These are phyloP conservation scores for Lepas anatifera DNA, from an alignment of 2,888 invertebrate genomes.

Conservation along the genomic window DNA sequence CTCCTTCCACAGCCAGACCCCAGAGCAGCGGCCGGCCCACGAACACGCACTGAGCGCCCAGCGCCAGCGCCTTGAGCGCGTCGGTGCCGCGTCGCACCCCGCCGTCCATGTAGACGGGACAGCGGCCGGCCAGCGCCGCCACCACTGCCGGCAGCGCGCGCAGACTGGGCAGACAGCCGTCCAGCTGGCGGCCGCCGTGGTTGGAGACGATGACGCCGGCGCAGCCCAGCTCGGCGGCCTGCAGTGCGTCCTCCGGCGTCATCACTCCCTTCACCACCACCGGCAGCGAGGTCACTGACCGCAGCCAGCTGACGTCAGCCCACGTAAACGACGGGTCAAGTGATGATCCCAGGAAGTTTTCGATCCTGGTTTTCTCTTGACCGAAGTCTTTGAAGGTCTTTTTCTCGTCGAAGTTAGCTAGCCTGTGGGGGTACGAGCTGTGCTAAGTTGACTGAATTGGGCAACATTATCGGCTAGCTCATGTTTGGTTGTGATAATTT, in stretches of 20 bases:
- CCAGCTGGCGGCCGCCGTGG: slow-evolving; percentile 83
- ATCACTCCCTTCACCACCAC: slow-evolving; percentile 76
- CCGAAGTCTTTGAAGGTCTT: slow-evolving; percentile 15
- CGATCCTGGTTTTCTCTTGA: slow-evolving; percentile 53
- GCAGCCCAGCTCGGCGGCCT: slow-evolving; percentile 59
- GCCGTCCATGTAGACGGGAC: slow-evolving; percentile 76
- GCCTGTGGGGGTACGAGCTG: slow-evolving; percentile 45
- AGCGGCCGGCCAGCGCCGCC: slow-evolving; percentile 49
- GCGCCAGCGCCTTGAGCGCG: slow-evolving; percentile 75
- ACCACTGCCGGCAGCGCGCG: slow-evolving; percentile 57
- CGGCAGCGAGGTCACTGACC: slow-evolving; percentile 54
- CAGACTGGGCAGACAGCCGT: slow-evolving; percentile 69
- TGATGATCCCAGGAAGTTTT: slow-evolving; percentile 57
- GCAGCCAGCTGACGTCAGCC: slow-evolving; percentile 75
- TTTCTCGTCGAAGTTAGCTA: slow-evolving; percentile 60
- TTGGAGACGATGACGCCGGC: slow-evolving; percentile 79
- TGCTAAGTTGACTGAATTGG: no score
- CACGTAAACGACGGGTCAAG: slow-evolving; percentile 73
- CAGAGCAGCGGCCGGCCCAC: slow-evolving; percentile 74
- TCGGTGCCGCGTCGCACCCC: slow-evolving; percentile 74
- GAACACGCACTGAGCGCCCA: slow-evolving; percentile 84
- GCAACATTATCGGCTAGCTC: no score
- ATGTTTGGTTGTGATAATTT: no score
- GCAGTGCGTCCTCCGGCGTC: slow-evolving; percentile 69
- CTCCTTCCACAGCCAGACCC: slow-evolving; percentile 66